These are phyloP conservation scores for Phalloptychus januarius DNA, from an alignment of 2,797 vertebrate species.

Conservation along the genomic window DNA sequence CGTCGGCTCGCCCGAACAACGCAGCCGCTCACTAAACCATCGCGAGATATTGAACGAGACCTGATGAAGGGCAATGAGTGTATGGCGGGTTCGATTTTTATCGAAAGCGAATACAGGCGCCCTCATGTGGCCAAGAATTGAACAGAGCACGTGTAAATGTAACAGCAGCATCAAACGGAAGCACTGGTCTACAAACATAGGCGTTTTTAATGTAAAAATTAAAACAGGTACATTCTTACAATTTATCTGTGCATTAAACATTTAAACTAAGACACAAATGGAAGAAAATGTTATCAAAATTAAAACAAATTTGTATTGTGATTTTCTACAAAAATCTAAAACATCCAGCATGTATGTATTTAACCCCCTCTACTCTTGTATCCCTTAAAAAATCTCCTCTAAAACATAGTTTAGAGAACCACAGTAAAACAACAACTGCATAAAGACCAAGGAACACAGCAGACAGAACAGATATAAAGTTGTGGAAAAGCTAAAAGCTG, in stretches of 20 bases:
- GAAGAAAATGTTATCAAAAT: not conserved
- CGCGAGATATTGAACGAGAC: constrained; percentile 56
- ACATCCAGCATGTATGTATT: not conserved
- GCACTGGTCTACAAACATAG: not conserved
- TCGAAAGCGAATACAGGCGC: not conserved
- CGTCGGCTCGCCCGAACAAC: constrained; percentile 81
- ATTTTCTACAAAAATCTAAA: no score
- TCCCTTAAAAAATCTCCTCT: no score
- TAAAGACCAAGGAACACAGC: not conserved
- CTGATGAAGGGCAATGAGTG: constrained; percentile 5
- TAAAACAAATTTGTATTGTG: no score
- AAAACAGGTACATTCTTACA: not conserved
- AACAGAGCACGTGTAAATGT: not conserved
- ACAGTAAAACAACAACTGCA: not conserved
- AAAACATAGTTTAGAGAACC: no score
- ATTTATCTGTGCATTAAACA: not conserved
- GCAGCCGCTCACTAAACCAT: constrained; percentile 68
- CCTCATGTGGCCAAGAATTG: not conserved
- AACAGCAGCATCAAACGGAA: not conserved
- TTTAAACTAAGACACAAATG: not conserved
- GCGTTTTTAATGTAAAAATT: not conserved
- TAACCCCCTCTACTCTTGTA: not conserved
- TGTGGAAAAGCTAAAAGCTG: not conserved
- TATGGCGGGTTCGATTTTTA: constrained; percentile 16
- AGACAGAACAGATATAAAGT: not conserved